phyloP scores from a whole-genome alignment of 2,797 vertebrate species.

The Pseudocheirus occidentalis region DNA sequence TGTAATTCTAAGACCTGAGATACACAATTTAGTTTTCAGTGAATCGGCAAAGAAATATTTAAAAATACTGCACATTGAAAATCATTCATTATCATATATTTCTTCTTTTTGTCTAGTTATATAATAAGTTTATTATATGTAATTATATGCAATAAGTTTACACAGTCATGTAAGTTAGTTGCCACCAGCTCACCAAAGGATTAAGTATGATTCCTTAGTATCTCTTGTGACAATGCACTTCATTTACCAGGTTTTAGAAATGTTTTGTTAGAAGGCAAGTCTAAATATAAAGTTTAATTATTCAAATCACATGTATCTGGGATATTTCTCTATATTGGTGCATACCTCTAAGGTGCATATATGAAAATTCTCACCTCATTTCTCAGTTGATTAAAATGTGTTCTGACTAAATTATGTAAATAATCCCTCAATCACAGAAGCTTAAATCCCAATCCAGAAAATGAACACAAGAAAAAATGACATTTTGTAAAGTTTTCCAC shows the following conservation, averaged over 20 bases:
- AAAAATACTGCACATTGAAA: background rate
- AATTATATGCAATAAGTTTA: no score
- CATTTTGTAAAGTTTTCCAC: background rate
- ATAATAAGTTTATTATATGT: background rate
- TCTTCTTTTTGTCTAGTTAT: background rate
- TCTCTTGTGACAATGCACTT: slow-evolving; percentile 25
- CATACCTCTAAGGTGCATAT: background rate
- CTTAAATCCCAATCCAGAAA: slow-evolving; percentile 27
- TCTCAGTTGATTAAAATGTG: slow-evolving; percentile 2
- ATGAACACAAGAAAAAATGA: background rate
- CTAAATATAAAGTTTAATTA: slow-evolving; percentile 1
- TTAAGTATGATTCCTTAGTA: background rate
- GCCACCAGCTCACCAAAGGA: background rate
- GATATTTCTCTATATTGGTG: background rate
- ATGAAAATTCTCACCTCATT: background rate
- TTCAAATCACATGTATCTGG: background rate
- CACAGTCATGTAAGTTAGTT: background rate
- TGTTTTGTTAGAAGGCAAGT: slow-evolving; percentile 46
- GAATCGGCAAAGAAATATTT: background rate
- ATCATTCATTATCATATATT: background rate
- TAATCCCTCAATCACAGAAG: slow-evolving; percentile 39
- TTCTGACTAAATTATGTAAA: slow-evolving; percentile 35
- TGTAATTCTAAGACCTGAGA: background rate
- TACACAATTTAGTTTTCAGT: background rate
- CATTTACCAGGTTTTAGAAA: slow-evolving; percentile 18